These are phyloP conservation scores for Enoplosus armatus DNA, from an alignment of 2,797 vertebrate genomes.

Conservation along the genomic window DNA sequence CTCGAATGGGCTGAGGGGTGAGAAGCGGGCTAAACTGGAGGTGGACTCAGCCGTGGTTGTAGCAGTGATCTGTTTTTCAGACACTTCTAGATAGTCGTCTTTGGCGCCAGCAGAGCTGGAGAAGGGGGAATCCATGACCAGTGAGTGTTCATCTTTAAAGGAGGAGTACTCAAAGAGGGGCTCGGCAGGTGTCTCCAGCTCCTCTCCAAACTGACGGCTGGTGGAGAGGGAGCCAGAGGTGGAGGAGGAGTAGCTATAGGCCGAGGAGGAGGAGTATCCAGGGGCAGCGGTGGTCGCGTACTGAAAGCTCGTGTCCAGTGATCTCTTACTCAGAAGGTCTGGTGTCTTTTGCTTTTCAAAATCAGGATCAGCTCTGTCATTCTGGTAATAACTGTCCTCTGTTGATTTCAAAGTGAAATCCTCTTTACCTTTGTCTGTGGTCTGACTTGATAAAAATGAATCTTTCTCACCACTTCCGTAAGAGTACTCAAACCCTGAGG, in stretches of 20 bases:
- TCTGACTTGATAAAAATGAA: slow-evolving; percentile 55
- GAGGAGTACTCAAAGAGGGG: slow-evolving; percentile 88
- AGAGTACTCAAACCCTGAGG: slow-evolving; percentile 78
- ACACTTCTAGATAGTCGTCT: slow-evolving; percentile 95
- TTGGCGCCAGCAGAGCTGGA: slow-evolving; percentile 80
- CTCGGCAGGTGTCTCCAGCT: slow-evolving; percentile 85
- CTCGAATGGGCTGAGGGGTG: slow-evolving; percentile 86
- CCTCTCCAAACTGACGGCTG: slow-evolving; percentile 87
- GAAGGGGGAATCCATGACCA: slow-evolving; percentile 79
- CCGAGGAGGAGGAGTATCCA: slow-evolving; percentile 87
- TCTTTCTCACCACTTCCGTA: slow-evolving; percentile 72
- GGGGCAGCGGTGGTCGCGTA: slow-evolving; percentile 82
- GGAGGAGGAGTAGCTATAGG: slow-evolving; percentile 89
- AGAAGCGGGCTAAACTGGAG: slow-evolving; percentile 85
- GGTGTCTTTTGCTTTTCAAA: slow-evolving; percentile 79
- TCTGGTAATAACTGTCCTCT: slow-evolving; percentile 75
- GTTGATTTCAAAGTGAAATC: slow-evolving; percentile 70
- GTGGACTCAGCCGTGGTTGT: slow-evolving; percentile 83
- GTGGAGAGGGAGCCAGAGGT: slow-evolving; percentile 90
- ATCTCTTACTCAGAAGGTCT: slow-evolving; percentile 73
- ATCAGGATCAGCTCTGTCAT: slow-evolving; percentile 69
- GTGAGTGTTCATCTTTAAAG: slow-evolving; percentile 87
- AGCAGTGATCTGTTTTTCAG: slow-evolving; percentile 84
- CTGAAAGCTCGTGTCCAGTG: slow-evolving; percentile 86
- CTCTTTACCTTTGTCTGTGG: slow-evolving; percentile 62